Base-by-base conservation (phyloP, 2,888 invertebrate species). In the Rosalia funebris region DNA sequence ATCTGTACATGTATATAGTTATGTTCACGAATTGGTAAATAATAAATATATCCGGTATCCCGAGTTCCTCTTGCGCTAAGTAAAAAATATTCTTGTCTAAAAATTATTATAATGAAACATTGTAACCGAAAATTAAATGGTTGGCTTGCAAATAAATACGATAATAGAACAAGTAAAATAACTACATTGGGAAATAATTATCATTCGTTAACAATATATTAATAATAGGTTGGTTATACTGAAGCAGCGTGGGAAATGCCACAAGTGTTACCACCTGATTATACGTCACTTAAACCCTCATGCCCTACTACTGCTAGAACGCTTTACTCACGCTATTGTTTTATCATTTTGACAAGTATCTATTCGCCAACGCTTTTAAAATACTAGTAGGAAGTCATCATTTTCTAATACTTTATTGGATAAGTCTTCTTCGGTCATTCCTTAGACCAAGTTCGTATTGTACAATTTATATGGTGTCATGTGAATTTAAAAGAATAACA, bases 191-290 rank as follows among this genome's bases (percentile, higher is more conserved):
- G 66, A 72, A 69, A 69, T 77, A 77, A 79, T 79, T 78, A 78
- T 78, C 75, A 76, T 78, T 77, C 76, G 75, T 76, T 79, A 79
- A 78, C 78, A 77, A 76, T 77, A 78, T 79, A 79, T 79, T 80
- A 81, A 80, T 80, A 79, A 81, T 79, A 78, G 78, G 76, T 77
- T 75, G 74, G 73, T 72, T 77, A 77, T 75, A 72, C 70, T 69
- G 78, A 74, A 79, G 77, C 75, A 78, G 69, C 79, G 81, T 81
- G 81, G 79, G 81, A 81, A 80, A 70, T 71, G 69, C 77, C 75
- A 77, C 81, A 81, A 81, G 79, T 81, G 81, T 73, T 76, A 72
- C 79, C 81, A 81, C 76, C 81, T 81, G 81, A 81, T 81, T 81
- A 81, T 81, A 81, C 79, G 79, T 80, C 81, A 76, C 76, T 78